These are phyloP conservation scores for Aplocera efformata DNA, from an alignment of 2,888 invertebrate genomes.

Conservation along the genomic window DNA sequence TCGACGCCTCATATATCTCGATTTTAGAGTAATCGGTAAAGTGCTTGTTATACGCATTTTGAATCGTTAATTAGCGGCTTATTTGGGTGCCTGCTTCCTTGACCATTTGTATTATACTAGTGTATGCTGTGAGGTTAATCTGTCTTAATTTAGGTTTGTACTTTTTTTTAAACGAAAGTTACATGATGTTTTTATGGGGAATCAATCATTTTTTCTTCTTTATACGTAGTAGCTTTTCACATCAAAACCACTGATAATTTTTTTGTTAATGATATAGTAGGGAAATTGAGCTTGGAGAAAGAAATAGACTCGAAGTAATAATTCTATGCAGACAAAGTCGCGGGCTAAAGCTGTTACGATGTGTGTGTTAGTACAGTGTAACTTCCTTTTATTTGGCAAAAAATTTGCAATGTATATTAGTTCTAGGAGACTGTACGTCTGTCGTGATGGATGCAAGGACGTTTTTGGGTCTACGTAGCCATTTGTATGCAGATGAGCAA, in stretches of 20 bases:
- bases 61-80: conserved; percentile 46
- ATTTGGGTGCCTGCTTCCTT: conserved; percentile 28
- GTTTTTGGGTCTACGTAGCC: conserved; percentile 14
- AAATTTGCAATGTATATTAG: conserved; percentile 62
- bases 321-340: too few species aligned
- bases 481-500: conserved; percentile 28
- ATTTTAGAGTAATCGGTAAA: conserved; percentile 61
- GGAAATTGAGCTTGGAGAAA: too few species aligned
- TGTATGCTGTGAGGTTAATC: too few species aligned
- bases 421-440: conserved; percentile 63
- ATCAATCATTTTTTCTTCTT: too few species aligned
- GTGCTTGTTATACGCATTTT: conserved; percentile 36
- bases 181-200: too few species aligned
- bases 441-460: conserved; percentile 39
- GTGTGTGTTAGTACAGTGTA: too few species aligned
- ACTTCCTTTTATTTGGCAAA: conserved; percentile 32
- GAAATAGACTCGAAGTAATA: too few species aligned
- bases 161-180: too few species aligned
- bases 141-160: too few species aligned
- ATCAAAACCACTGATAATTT: too few species aligned
- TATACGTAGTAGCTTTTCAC: too few species aligned
- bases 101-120: conserved; percentile 6
- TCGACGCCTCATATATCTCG: conserved; percentile 67
- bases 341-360: conserved; percentile 1
- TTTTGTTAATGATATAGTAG: too few species aligned